Percentiles rank a stretch among this genome's conserved stretches.
Conservation (phyloP, 2,113 vertebrate genomes). For the Eurystomus gularis region DNA sequence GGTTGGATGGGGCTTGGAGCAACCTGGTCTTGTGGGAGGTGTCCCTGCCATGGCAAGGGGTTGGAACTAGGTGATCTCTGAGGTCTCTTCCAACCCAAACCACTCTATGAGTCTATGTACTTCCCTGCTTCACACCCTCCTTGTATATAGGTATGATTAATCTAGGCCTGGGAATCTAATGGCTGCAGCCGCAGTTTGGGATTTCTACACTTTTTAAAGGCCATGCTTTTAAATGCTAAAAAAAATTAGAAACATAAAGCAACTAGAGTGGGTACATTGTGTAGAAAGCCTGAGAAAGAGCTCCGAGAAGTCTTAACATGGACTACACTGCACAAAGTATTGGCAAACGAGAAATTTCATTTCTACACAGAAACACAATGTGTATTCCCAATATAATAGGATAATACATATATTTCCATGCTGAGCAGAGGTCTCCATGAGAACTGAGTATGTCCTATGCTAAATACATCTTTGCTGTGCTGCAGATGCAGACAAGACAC, state of each 20-base stretch:
- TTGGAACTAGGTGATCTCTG: too few species aligned
- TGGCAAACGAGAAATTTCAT: neutral
- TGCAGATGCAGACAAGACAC: neutral
- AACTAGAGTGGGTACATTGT: neutral
- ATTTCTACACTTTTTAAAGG: neutral
- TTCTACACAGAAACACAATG: neutral
- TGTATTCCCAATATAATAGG: neutral
- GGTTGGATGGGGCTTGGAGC: too few species aligned
- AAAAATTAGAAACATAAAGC: neutral
- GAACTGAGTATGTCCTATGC: neutral
- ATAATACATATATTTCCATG: neutral
- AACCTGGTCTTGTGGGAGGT: too few species aligned
- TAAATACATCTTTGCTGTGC: neutral
- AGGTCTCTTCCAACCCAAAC: too few species aligned
- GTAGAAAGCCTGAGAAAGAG: neutral
- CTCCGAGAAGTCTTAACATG: neutral
- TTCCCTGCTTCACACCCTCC: neutral
- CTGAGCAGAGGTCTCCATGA: neutral
- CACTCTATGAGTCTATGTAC: too few species aligned
- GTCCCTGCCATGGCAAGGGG: too few species aligned
- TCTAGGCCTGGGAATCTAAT: neutral
- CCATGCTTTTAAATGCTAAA: neutral
- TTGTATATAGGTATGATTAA: neutral
- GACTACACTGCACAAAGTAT: neutral
- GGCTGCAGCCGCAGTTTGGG: neutral